Base-by-base conservation (phyloP, 1,140 invertebrate genomes). In the Trichomalopsis sarcophagae region DNA sequence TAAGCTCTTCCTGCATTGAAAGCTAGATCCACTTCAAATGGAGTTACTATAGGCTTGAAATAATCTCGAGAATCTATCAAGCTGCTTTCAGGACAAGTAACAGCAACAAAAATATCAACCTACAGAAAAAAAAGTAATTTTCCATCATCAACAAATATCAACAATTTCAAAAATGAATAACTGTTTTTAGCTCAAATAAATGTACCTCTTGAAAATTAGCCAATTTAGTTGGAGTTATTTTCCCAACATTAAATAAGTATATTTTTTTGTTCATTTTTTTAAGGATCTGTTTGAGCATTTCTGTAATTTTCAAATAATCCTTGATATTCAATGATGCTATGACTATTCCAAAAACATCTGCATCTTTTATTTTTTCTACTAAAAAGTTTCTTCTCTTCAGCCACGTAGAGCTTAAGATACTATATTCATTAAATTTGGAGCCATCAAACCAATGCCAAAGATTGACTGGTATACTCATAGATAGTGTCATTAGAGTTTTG, bases 191-290 rank as follows among this genome's bases (percentile, higher is more conserved):
- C 71, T 13, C 7, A 74, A 33, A 36, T 74, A 75, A 36, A 75
- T 9, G 84, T 1, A 50, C 96, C 94, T 98, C 97, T 80, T 96
- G 95, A 92, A 98, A 98, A 93, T 99, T 99, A 0, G 98, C 98
- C 82, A 99, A 92, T 93, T 99, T 99, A 1, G 97, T 95, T 69
- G 96, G 95, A 94, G 98, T 99, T 23, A 98, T 96, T 93, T 98
- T 98, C 3, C 98, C 98, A 80, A 99, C 96, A 47, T 97, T 97
- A 73, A 99, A 95, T n/a, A 97, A 96, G 89, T 99, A 99, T 80
- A 95, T 96, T 89, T 97, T 98, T 90, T 98, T 98, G 0, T 96
- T 96, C 66, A 96, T 95, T 66, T 93, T 91, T 89, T 95, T 96
- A 1, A 97, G 94, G 47, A 97, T 92, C 66, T 94, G 90, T 91